A percentile compares a stretch with the other conserved stretches of the same genome.
phyloP scores from a whole-genome alignment of 2,888 invertebrate species.

The Embidobia sp. region DNA sequence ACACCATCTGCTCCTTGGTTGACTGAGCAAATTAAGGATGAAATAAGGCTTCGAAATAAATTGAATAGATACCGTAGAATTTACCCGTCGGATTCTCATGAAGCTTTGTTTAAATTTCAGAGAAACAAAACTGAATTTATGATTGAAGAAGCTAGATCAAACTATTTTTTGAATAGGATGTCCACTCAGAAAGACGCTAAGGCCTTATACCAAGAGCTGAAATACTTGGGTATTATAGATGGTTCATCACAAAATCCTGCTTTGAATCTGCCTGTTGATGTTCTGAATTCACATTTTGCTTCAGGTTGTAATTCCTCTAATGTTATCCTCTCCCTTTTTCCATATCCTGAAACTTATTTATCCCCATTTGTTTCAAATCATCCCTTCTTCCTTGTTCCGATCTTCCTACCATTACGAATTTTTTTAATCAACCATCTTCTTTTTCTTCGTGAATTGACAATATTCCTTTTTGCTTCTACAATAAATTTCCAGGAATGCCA shows the following conservation, averaged over 20 bases:
- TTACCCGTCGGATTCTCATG: neutral
- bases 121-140: neutral
- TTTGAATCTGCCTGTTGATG: neutral
- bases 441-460: too few species aligned
- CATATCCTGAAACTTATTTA: neutral
- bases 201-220: neutral
- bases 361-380: neutral
- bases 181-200: neutral
- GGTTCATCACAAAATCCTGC: neutral
- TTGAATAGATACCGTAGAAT: neutral
- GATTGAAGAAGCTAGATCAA: neutral
- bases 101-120: neutral
- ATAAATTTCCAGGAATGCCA: neutral
- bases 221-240: neutral
- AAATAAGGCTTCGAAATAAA: neutral
- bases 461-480: too few species aligned
- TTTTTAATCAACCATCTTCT: too few species aligned
- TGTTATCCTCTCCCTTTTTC: neutral
- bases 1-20: neutral
- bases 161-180: neutral
- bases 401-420: too few species aligned
- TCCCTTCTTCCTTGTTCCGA: too few species aligned
- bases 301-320: too few species aligned
- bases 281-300: neutral
- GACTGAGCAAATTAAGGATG: neutral